Conservation (phyloP, 2,888 invertebrate genomes). For the Neoascia interrupta region DNA sequence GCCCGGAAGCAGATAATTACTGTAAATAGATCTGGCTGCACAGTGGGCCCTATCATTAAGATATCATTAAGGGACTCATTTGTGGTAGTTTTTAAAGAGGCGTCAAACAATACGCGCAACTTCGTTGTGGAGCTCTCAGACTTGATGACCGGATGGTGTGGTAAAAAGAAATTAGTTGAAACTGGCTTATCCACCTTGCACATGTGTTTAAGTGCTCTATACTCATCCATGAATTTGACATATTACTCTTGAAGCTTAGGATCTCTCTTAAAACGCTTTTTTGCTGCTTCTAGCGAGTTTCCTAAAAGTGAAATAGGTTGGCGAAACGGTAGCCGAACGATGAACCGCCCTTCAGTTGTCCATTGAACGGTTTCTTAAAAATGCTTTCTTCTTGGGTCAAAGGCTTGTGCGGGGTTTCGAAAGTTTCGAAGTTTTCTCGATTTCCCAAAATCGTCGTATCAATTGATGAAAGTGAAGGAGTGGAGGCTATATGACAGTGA, state of each 20-base stretch:
- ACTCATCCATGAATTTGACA: background rate
- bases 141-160: slow-evolving; percentile 21
- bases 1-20: slow-evolving; percentile 7
- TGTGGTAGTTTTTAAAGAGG: slow-evolving; percentile 27
- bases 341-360: background rate
- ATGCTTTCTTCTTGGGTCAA: slow-evolving; percentile 13
- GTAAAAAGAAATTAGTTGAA: slow-evolving; percentile 1
- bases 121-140: slow-evolving; percentile 11
- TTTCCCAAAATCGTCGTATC: slow-evolving; percentile 10
- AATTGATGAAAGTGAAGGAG: background rate
- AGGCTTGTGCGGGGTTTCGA: background rate
- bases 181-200: background rate
- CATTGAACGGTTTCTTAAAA: slow-evolving; percentile 2
- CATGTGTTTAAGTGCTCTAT: background rate
- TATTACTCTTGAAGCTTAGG: background rate
- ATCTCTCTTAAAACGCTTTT: background rate
- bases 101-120: slow-evolving; percentile 7
- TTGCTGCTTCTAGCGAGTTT: slow-evolving; percentile 21
- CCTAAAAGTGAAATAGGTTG: slow-evolving; percentile 11
- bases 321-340: slow-evolving; percentile 10
- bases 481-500: background rate
- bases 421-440: too few species aligned
- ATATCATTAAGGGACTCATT: slow-evolving; percentile 70
- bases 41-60: slow-evolving; percentile 68
- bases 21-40: slow-evolving; percentile 67